Percentiles rank a stretch among this genome's conserved stretches.
phyloP scores from a whole-genome alignment of 2,797 vertebrate genomes.

The Allobates femoralis region DNA sequence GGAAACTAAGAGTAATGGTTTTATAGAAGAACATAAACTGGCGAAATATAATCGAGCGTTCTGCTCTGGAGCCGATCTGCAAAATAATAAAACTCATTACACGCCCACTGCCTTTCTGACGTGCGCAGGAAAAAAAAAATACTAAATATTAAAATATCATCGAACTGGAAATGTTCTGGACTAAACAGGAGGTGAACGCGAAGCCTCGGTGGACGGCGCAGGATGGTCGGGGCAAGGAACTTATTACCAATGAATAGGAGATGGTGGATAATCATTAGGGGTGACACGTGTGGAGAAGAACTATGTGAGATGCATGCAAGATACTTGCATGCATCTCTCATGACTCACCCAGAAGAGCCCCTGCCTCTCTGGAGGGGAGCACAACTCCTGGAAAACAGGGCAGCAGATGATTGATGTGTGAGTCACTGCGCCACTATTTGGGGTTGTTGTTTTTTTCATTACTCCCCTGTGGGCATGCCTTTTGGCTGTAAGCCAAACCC shows the following conservation, averaged over 20 bases:
- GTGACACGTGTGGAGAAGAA: not conserved
- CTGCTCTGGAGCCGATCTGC: not conserved
- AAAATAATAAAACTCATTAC: constrained; percentile 35
- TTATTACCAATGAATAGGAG: too few relatives aligned
- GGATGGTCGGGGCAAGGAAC: not conserved
- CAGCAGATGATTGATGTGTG: too few relatives aligned
- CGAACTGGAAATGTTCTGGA: not conserved
- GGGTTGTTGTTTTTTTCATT: too few relatives aligned
- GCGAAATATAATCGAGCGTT: constrained; percentile 19
- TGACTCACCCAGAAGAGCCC: too few relatives aligned
- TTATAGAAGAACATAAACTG: constrained; percentile 17
- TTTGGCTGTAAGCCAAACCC: too few relatives aligned
- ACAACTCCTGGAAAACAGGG: too few relatives aligned
- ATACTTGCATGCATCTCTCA: too few relatives aligned
- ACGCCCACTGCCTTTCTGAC: constrained; percentile 28
- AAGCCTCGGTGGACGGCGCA: not conserved
- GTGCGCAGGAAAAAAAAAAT: not conserved
- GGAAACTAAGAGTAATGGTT: constrained; percentile 8
- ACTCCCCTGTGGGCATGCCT: too few relatives aligned
- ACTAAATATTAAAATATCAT: not conserved
- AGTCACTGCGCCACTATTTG: too few relatives aligned
- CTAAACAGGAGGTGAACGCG: not conserved
- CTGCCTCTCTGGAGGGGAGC: too few relatives aligned
- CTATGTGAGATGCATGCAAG: too few relatives aligned
- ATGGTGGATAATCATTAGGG: too few relatives aligned